Conservation (phyloP, 2,888 invertebrate genomes). For the Microchrysa polita region DNA sequence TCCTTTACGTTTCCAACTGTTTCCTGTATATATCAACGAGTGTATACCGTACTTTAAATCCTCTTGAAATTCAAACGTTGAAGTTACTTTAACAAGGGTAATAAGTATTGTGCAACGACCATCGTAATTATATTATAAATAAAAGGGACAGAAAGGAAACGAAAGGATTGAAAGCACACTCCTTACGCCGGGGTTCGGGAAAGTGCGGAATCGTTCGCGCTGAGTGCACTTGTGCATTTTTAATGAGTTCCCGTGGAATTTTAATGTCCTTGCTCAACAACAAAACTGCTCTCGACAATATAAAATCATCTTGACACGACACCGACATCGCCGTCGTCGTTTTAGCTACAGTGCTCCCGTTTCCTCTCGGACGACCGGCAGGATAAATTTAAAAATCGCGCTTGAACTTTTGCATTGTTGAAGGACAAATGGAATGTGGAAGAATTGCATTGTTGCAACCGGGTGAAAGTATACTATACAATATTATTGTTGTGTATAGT, state of each 20-base stretch:
- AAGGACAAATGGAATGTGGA: too few relatives aligned
- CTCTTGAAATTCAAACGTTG: background rate
- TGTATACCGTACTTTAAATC: background rate
- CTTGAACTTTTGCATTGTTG: too few relatives aligned
- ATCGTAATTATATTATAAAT: conserved; percentile 17
- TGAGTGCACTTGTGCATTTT: conserved; percentile 45
- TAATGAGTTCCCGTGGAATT: conserved; percentile 46
- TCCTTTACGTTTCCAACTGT: too few relatives aligned
- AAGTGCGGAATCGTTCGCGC: conserved; percentile 34
- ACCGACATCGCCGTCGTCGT: background rate
- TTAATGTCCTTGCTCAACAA: conserved; percentile 39
- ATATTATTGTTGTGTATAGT: too few relatives aligned
- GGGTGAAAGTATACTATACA: too few relatives aligned
- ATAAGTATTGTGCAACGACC: background rate
- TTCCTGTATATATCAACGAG: too few relatives aligned
- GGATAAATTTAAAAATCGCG: too few relatives aligned
- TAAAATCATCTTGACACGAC: conserved; percentile 8
- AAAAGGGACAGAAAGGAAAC: background rate
- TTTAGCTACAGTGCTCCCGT: too few relatives aligned
- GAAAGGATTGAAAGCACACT: conserved; percentile 16
- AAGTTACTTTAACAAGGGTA: conserved; percentile 3
- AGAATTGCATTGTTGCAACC: too few relatives aligned
- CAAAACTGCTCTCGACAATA: conserved; percentile 28
- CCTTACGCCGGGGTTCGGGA: background rate
- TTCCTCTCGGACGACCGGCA: too few relatives aligned